Percentiles rank a stretch among this genome's conserved stretches.
Conservation (phyloP, 2,888 invertebrate genomes). For the Pseudococcus jackbeardsleyi region DNA sequence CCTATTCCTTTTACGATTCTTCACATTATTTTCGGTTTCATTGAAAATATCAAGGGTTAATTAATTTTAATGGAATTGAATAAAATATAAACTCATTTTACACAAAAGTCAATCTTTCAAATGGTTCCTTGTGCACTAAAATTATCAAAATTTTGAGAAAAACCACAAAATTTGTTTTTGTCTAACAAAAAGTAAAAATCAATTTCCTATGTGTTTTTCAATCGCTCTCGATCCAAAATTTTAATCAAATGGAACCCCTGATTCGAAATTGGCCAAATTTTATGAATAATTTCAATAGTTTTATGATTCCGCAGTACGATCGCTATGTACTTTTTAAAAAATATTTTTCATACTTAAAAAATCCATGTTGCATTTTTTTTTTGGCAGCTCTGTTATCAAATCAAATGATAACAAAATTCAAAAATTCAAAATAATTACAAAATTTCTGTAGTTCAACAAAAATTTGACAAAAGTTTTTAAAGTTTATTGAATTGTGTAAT, state of each 20-base stretch:
- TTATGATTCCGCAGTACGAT: not conserved
- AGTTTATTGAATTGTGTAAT: too few species aligned
- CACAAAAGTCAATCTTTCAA: not conserved
- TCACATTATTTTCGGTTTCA: not conserved
- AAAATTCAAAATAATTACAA: too few species aligned
- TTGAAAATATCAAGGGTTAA: not conserved
- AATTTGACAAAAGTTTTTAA: too few species aligned
- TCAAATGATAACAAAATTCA: not conserved
- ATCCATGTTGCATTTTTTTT: not conserved
- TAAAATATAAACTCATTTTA: not conserved
- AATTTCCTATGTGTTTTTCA: not conserved
- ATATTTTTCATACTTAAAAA: not conserved
- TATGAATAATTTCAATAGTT: not conserved
- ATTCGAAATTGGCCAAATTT: not conserved
- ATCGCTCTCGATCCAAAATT: not conserved
- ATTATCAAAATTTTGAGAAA: not conserved
- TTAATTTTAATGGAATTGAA: not conserved
- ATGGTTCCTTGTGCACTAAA: not conserved
- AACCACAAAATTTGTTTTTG: not conserved
- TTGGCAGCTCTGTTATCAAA: not conserved
- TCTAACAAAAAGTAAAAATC: not conserved
- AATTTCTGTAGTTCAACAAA: too few species aligned
- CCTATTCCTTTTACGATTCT: conserved; percentile 9
- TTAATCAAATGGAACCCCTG: not conserved
- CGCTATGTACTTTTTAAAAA: not conserved